A percentile compares a stretch with the other conserved stretches of the same genome.
phyloP scores from a whole-genome alignment of 30 jellyfish, hydroid and myxozoan species.

The Aurelia coerulea region DNA sequence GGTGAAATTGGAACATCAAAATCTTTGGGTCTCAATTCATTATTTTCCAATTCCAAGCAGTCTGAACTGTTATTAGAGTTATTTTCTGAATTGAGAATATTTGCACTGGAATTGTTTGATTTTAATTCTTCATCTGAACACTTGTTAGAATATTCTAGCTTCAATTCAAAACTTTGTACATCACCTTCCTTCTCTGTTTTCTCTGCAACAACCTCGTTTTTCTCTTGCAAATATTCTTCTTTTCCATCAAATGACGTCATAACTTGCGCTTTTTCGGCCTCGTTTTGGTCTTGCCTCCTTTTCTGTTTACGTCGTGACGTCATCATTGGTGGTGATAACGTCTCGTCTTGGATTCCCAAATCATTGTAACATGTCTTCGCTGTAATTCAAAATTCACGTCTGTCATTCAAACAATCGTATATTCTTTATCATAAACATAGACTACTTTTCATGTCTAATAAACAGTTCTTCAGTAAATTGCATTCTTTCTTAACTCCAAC shows the following conservation, averaged over 20 bases:
- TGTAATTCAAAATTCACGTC: not conserved
- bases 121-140: not conserved
- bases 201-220: not conserved
- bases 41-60: not conserved
- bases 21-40: not conserved
- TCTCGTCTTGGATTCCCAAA: conserved; percentile 15
- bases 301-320: not conserved
- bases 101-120: not conserved
- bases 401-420: too few species aligned
- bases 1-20: conserved; percentile 37
- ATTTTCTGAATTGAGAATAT: not conserved
- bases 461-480: too few species aligned
- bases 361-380: not conserved
- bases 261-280: not conserved
- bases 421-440: too few species aligned
- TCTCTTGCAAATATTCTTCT: not conserved
- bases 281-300: conserved; percentile 8
- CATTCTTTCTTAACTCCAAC: too few species aligned
- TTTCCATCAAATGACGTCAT: not conserved
- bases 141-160: not conserved
- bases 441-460: too few species aligned
- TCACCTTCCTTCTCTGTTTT: not conserved
- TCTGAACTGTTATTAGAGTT: not conserved
- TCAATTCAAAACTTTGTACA: not conserved
- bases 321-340: conserved; percentile 19